phyloP scores from a whole-genome alignment of 2,797 vertebrate species.

The Lepidocolaptes lacrymiger region DNA sequence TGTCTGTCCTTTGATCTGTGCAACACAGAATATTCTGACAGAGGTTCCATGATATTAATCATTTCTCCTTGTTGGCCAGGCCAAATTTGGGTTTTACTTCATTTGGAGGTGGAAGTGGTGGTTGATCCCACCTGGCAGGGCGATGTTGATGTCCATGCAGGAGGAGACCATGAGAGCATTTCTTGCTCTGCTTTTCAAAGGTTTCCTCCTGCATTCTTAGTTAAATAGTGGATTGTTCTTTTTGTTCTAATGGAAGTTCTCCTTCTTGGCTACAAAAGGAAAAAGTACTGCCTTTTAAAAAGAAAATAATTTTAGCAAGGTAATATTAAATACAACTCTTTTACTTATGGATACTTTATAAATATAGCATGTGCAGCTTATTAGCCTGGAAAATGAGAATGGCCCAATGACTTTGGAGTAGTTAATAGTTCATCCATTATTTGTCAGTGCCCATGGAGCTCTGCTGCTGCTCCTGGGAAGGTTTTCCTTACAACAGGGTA shows the following conservation, averaged over 20 bases:
- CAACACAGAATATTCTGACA: conserved; percentile 51
- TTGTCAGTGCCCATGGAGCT: background rate
- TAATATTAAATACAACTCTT: background rate
- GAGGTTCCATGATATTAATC: conserved; percentile 21
- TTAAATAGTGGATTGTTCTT: background rate
- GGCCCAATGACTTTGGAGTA: background rate
- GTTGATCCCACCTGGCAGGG: background rate
- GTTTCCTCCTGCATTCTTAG: background rate
- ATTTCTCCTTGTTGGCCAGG: conserved; percentile 27
- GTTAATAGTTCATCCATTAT: conserved; percentile 12
- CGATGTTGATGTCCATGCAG: background rate
- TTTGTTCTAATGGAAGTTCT: background rate
- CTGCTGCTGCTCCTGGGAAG: background rate
- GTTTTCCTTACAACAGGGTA: background rate
- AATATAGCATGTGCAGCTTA: background rate
- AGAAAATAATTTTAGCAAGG: background rate
- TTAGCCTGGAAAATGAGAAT: background rate
- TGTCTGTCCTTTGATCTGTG: conserved; percentile 36
- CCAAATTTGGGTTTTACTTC: conserved; percentile 43
- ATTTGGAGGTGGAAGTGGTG: background rate
- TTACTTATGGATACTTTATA: background rate
- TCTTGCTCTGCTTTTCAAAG: background rate
- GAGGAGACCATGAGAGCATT: background rate
- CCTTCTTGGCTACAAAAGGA: background rate
- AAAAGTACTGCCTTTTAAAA: background rate